Conservation (phyloP, 2,113 vertebrate genomes). For the Rhynchopsitta pachyrhyncha region DNA sequence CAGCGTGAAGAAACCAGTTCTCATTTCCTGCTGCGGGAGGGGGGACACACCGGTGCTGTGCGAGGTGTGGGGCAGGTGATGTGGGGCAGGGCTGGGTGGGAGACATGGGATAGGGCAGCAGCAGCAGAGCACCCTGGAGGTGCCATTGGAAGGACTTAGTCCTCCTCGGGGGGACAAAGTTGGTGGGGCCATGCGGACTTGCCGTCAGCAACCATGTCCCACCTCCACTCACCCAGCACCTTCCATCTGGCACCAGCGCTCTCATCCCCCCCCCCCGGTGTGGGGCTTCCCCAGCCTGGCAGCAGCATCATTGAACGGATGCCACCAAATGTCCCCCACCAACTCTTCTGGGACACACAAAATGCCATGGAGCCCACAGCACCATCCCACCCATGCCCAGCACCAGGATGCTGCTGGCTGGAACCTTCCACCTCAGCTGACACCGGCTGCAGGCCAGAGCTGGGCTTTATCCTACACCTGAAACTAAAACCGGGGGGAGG, state of each 20-base stretch:
- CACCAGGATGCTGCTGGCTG: accelerated
- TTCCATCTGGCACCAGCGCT: background rate
- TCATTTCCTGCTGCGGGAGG: background rate
- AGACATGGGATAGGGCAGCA: background rate
- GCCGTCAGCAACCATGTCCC: background rate
- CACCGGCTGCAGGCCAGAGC: background rate
- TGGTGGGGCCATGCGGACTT: background rate
- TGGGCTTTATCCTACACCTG: background rate
- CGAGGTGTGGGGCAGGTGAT: background rate
- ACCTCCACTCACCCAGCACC: background rate
- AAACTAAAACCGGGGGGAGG: background rate
- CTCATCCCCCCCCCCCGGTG: background rate
- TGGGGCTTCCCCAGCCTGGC: background rate
- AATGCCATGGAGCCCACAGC: background rate
- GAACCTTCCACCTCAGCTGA: background rate
- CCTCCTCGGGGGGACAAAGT: background rate
- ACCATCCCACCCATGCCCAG: background rate
- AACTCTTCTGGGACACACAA: background rate
- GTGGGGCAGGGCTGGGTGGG: background rate
- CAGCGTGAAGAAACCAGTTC: background rate
- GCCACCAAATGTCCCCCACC: background rate
- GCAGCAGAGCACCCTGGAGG: background rate
- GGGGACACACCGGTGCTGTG: accelerated
- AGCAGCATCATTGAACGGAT: accelerated
- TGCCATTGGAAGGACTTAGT: background rate